Conservation (phyloP, 2,797 vertebrate species). For the Helostoma temminkii region DNA sequence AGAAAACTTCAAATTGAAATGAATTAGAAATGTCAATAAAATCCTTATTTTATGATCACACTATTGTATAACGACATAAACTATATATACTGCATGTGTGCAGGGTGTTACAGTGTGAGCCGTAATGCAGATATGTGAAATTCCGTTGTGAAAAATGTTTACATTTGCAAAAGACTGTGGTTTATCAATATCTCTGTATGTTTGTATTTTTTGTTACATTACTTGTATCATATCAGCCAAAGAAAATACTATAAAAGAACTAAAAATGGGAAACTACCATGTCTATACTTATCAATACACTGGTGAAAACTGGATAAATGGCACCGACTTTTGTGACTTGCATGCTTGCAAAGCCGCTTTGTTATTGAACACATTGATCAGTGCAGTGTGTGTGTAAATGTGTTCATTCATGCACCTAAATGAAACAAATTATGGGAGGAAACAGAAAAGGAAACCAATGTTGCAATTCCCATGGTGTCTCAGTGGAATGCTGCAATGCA, state of each 20-base stretch:
- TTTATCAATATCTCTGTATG: no score
- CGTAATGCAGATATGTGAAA: no score
- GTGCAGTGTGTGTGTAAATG: conserved; percentile 26
- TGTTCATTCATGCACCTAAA: conserved; percentile 33
- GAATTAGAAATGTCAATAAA: no score
- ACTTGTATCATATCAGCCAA: background rate
- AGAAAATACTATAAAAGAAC: background rate
- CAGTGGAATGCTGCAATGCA: background rate
- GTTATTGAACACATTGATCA: conserved; percentile 38
- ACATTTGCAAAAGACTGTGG: no score
- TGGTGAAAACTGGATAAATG: conserved; percentile 24
- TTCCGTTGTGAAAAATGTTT: no score
- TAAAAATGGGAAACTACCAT: conserved; percentile 3
- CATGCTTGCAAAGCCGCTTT: conserved; percentile 26
- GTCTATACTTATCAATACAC: conserved; percentile 9
- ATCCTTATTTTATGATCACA: no score
- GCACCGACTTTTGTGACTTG: conserved; percentile 41
- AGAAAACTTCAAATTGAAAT: no score
- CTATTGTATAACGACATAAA: no score
- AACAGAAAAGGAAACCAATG: conserved; percentile 14
- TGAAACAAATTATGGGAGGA: conserved; percentile 7
- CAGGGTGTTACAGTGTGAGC: no score
- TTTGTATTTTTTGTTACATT: no score
- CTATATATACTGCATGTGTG: no score
- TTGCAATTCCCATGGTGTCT: background rate